Evolutionary conservation across 2,888 invertebrate species (phyloP), one percentile per base, ranked within the genome.

Genomic region (Antheraea yamamai): DNA sequence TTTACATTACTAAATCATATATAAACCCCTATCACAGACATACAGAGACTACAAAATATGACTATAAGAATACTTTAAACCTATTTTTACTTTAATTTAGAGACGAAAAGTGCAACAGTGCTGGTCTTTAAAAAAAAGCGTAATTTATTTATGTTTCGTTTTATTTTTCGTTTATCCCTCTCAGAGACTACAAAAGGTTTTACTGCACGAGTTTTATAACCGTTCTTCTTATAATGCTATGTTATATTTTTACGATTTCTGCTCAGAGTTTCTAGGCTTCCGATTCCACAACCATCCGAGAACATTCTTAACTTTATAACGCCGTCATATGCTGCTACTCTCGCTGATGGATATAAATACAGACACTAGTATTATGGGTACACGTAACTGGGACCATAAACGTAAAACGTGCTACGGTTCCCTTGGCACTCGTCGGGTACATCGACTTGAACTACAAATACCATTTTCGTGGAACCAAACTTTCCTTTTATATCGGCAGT

Each of bases 361-460:
- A 12, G 23, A 61, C 30, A 26, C 64, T 66, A 66, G 64, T 30
- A 66, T 66, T 39, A 70, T 70, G 39, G n/a, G 39, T 70, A 70
- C 39, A 39, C 20, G 70, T 68, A 68, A 30, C 30, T 68, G 20
- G 70, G 39, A 39, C 86, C 86, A 88, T 88, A 87, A 88, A 85
- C 87, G 85, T 89, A 88, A 89, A 89, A 88, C 85, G 83, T 83
- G 86, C 83, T 86, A 83, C 84, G 80, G 82, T 82, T 84, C 84
- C 84, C 85, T 81, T 66, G 79, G 83, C 82, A 82, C 81, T 77
- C 82, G 80, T 78, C 82, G 77, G 78, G 80, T 77, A 79, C 78
- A 30, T 77, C 79, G 79, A 77, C 79, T 76, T 76, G 76, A 79
- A 79, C 81, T 81, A 84, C 83, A 81, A 86, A 87, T 84, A 84